These are phyloP conservation scores for Oophaga pumilio DNA, from an alignment of 2,113 vertebrate genomes.

Conservation along the genomic window DNA sequence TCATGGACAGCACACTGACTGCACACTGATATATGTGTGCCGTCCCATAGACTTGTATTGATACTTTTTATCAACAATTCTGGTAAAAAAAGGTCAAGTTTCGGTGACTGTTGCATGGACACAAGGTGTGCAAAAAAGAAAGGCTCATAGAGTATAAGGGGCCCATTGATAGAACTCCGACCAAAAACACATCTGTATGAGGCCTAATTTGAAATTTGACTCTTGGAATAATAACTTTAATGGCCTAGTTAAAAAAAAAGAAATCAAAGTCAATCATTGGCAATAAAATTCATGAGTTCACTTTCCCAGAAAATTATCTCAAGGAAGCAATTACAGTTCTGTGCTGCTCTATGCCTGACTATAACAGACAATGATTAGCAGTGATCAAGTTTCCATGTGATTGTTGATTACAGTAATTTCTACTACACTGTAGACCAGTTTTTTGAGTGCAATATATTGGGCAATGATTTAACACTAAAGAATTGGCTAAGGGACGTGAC, in stretches of 20 bases:
- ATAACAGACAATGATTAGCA: conserved; percentile 35
- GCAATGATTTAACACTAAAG: background rate
- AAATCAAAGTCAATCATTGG: background rate
- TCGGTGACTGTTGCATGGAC: no score
- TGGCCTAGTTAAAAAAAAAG: background rate
- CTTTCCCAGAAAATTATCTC: background rate
- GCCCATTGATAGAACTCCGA: no score
- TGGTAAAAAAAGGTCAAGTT: no score
- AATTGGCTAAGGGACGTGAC: conserved; percentile 32
- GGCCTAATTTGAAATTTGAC: background rate
- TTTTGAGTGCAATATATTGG: conserved; percentile 31
- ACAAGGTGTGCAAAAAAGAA: no score
- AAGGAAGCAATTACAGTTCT: background rate
- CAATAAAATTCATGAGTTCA: background rate
- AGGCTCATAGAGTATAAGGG: no score
- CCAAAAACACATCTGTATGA: no score
- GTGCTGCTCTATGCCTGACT: background rate
- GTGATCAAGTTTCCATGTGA: conserved; percentile 43
- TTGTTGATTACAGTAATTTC: conserved; percentile 46
- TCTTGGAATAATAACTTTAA: background rate
- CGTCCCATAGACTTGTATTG: no score
- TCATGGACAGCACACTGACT: no score
- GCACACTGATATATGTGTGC: no score
- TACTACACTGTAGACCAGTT: conserved; percentile 6
- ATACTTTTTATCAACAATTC: no score